Base-by-base conservation (phyloP, 2,797 vertebrate species). In the Myoxocephalus aenaeus region DNA sequence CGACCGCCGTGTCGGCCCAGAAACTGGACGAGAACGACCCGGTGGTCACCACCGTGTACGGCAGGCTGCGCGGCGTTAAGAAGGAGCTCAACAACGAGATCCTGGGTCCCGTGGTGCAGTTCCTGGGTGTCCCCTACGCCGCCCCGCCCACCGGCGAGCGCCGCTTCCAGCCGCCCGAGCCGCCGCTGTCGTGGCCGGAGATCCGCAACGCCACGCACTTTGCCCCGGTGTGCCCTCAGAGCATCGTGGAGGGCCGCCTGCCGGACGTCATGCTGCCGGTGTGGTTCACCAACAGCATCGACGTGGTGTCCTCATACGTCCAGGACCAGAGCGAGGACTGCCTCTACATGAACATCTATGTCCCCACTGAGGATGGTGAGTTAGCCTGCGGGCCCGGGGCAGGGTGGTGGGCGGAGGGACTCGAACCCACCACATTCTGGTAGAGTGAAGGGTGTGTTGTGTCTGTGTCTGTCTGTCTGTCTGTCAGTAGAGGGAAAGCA, bases 281-380 rank as follows among this genome's bases (percentile, higher is more conserved):
- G 83, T 99, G 98, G 98, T 99, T 99, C 94, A 99, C 98, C 89
- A 98, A 98, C 93, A 97, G 97, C 95, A 94, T 99, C 88, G 98
- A 99, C 89, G 94, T 99, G 89, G 97, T 99, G 89, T 97, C 98
- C n/a, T 95, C 97, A 7, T 99, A 97, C 3, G 97, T 99, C 54
- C 98, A 99, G 94, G 98, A 99, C 79, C 98, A 99, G 96, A 99
- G 96, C 46, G 98, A 99, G 95, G 98, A 99, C 90, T 99, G 98
- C 93, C 96, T 99, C 64, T 99, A 97, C 92, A 93, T 99, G 88
- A 99, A 99, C 93, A 99, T 99, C 92, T 99, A 99, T 64, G 98
- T 99, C 65, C 98, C 98, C 84, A 99, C 98, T 1, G 98, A 99
- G 96, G 98, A 99, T 97, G 98, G 98, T 99, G 97, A 99, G 98